A percentile compares a stretch with the other conserved stretches of the same genome.
Evolutionary conservation across 2,888 invertebrate genomes (phyloP).

Genomic region (Ditula angustiorana): DNA sequence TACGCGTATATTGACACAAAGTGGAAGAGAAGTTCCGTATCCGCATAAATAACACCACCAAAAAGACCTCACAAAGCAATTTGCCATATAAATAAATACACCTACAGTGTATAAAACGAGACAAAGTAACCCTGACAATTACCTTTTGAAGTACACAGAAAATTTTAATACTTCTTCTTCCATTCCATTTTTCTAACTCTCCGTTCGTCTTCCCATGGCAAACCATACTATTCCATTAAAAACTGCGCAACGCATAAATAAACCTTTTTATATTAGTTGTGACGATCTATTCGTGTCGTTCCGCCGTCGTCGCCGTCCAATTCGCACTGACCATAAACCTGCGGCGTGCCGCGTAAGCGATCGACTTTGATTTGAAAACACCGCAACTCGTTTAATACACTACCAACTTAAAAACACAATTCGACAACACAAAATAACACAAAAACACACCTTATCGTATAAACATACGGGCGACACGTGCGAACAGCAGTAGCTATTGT

Average conservation of each 20-base stretch:
- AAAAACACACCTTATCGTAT: neutral
- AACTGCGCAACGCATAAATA: constrained; percentile 2
- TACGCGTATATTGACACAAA: too few relatives aligned
- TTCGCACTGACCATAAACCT: constrained; percentile 67
- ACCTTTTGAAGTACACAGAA: too few relatives aligned
- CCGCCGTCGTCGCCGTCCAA: constrained; percentile 68
- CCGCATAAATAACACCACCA: too few relatives aligned
- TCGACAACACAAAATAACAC: neutral
- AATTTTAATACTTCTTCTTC: too few relatives aligned
- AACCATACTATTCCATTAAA: neutral
- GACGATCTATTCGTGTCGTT: constrained; percentile 62
- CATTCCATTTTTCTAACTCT: neutral
- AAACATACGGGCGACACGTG: neutral
- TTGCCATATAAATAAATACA: too few relatives aligned
- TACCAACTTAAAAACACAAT: constrained; percentile 31
- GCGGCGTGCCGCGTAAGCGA: constrained; percentile 63
- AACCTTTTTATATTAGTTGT: constrained; percentile 27
- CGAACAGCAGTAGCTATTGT: neutral
- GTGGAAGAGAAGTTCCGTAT: too few relatives aligned
- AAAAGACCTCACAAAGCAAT: too few relatives aligned
- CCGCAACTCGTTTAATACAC: constrained; percentile 61
- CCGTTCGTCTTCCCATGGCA: neutral
- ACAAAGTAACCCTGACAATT: too few relatives aligned
- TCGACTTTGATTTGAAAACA: constrained; percentile 76
- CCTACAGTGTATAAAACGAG: too few relatives aligned